Base-by-base conservation (phyloP, 2,797 vertebrate genomes). In the Aulostomus chinensis region DNA sequence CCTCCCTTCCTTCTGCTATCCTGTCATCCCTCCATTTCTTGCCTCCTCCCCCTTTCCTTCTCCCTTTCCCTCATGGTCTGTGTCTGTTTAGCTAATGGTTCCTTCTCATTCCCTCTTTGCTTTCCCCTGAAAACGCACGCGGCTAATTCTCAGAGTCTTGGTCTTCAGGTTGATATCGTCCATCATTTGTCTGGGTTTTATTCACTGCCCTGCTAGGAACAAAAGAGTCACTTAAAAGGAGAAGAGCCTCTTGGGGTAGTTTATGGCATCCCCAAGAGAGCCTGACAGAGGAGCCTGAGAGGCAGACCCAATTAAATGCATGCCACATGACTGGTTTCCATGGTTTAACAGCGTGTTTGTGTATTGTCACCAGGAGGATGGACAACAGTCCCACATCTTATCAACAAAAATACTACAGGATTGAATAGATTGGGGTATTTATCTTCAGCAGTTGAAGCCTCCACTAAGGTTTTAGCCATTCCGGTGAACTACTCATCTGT, bases 401-500 rank as follows among this genome's bases (percentile, higher is more conserved):
- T 14, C 33, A 35, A 16, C 33, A 7, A 8, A 16, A 16, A 9
- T 9, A 34, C 17, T 3, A 24, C 13, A 37, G 21, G 11, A 22
- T 12, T 51, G 13, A 48, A 42, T 31, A 34, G 15, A 3, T 24
- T 48, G 5, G 5, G 8, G n/a, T 15, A 1, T 59, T 66, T 54
- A 29, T 22, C 47, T 61, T 31, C 35, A 1, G 1, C 5, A 20
- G 17, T 39, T 38, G 58, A 41, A 67, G 65, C 36, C 50, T 63
- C 21, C 50, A 9, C 33, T 39, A 43, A 48, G 56, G 41, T 74
- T n/a, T 76, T 28, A 67, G 61, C 31, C 74, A 77, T 85, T 90
- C 79, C 76, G 80, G 68, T 38, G 46, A 83, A 62, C 35, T 61
- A 60, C 58, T 83, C 48, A 51, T 31, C 76, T 72, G 78, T 83